Evolutionary conservation across 1,140 invertebrate genomes (phyloP).

Genomic region (Lamellibrachia luymesi): DNA sequence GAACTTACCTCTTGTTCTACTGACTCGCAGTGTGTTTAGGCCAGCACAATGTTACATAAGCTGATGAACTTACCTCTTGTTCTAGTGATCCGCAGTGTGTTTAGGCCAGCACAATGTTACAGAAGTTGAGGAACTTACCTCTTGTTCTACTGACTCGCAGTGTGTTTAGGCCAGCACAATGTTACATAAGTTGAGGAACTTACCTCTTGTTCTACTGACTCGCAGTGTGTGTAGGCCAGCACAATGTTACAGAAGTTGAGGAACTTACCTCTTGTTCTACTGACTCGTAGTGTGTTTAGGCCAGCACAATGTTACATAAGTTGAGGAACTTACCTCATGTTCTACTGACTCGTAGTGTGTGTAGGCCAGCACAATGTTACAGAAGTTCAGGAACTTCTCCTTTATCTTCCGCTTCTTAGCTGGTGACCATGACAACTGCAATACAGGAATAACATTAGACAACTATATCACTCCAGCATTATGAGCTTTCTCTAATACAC

Average conservation of each 20-base stretch:
- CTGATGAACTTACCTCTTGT: background rate
- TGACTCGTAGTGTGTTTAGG: too few species aligned
- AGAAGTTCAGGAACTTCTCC: conserved; percentile 64
- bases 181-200: too few species aligned
- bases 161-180: too few species aligned
- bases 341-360: conserved; percentile 61
- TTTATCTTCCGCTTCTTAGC: conserved; percentile 56
- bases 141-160: background rate
- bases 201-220: too few species aligned
- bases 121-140: background rate
- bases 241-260: too few species aligned
- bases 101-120: background rate
- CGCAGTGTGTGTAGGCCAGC: too few species aligned
- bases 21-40: too few species aligned
- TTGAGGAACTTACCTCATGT: conserved; percentile 54
- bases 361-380: conserved; percentile 62
- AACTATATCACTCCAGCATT: background rate
- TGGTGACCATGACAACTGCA: conserved; percentile 25
- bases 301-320: too few species aligned
- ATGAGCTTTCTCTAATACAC: too few species aligned
- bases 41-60: too few species aligned
- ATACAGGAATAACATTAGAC: background rate
- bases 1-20: too few species aligned
- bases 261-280: too few species aligned
- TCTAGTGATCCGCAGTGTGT: background rate